Conservation (phyloP, 1,140 invertebrate species). For the Lasaia peninsularis region DNA sequence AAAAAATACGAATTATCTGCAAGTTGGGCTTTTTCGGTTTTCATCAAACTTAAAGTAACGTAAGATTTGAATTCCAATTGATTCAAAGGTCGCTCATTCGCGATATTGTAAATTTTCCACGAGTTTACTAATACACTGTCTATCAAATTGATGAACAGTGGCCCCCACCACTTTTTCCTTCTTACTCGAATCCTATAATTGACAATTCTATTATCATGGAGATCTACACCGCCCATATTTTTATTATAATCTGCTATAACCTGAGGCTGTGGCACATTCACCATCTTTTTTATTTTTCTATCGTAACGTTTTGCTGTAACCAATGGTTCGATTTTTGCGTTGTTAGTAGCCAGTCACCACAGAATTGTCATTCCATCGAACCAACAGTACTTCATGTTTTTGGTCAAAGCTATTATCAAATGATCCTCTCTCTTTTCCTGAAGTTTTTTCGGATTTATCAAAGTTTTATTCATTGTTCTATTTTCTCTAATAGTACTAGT, state of each 20-base stretch:
- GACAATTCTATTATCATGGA: conserved; percentile 18
- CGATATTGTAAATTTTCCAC: conserved; percentile 15
- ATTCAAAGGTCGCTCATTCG: conserved; percentile 14
- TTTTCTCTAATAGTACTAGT: conserved; percentile 13
- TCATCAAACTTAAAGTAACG: conserved; percentile 16
- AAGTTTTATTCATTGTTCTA: conserved; percentile 16
- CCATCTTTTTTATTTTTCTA: conserved; percentile 16
- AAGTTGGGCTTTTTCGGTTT: conserved; percentile 17
- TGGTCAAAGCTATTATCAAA: conserved; percentile 12
- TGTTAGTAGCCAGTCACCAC: conserved; percentile 11
- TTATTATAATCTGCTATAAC: conserved; percentile 19
- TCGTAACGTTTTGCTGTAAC: conserved; percentile 21
- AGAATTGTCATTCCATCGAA: conserved; percentile 18
- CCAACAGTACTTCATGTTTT: conserved; percentile 16
- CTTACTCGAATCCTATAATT: conserved; percentile 22
- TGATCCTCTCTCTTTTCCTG: conserved; percentile 11
- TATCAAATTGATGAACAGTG: conserved; percentile 15
- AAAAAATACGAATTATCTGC: conserved; percentile 15
- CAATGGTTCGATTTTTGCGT: conserved; percentile 16
- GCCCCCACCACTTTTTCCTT: conserved; percentile 13
- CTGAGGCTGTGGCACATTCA: conserved; percentile 9
- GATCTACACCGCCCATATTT: conserved; percentile 19
- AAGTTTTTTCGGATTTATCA: conserved; percentile 12
- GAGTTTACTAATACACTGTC: conserved; percentile 10
- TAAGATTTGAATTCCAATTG: conserved; percentile 14